These are phyloP conservation scores for Eupithecia dodoneata DNA, from an alignment of 2,888 invertebrate genomes.

Conservation along the genomic window DNA sequence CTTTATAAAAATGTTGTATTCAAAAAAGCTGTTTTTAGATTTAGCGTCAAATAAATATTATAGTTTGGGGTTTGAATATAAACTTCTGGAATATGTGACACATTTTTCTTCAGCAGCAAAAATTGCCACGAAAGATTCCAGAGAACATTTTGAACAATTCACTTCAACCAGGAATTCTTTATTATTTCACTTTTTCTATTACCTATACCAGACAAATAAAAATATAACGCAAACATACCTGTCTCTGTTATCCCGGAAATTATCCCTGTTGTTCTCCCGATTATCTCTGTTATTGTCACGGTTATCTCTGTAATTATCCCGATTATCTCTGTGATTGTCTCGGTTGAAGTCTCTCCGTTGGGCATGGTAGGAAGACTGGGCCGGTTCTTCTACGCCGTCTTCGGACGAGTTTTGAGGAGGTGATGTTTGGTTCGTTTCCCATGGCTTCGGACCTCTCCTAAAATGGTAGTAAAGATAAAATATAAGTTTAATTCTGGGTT, in stretches of 20 bases:
- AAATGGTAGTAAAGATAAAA: not conserved
- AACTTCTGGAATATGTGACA: not conserved
- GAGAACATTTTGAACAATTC: not conserved
- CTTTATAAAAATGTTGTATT: not conserved
- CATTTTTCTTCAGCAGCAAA: not conserved
- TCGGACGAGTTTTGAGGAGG: constrained; percentile 38
- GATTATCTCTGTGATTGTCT: constrained; percentile 23
- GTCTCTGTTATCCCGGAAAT: constrained; percentile 34
- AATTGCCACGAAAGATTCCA: not conserved
- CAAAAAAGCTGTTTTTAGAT: not conserved
- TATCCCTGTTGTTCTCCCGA: constrained; percentile 12
- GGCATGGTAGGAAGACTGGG: constrained; percentile 42
- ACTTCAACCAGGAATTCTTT: not conserved
- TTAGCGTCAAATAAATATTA: not conserved
- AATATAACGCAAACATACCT: constrained; percentile 29
- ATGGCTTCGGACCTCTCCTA: constrained; percentile 57
- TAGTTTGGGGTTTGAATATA: not conserved
- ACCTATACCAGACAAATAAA: not conserved
- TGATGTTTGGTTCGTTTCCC: constrained; percentile 56
- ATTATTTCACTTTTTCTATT: not conserved
- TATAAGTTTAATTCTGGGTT: not conserved
- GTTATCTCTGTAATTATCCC: constrained; percentile 27
- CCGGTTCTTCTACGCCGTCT: constrained; percentile 60
- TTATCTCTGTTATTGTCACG: constrained; percentile 33
- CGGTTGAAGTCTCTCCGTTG: constrained; percentile 43